Evolutionary conservation across 2,888 invertebrate genomes (phyloP).

Genomic region (Hypomecis atomaria): DNA sequence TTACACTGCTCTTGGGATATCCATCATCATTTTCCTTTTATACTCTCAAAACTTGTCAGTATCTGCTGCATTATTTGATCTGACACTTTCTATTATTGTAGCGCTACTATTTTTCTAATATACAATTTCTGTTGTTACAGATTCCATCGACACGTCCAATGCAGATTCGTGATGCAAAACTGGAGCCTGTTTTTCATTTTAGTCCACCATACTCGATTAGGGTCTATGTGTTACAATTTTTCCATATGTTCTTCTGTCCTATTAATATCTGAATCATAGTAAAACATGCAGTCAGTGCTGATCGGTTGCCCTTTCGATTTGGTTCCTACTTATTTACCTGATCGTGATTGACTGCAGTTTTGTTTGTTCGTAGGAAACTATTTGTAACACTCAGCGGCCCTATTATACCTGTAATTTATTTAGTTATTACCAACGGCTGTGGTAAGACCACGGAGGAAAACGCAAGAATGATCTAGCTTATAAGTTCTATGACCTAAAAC

Average conservation of each 20-base stretch:
- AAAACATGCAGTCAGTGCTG: slow-evolving; percentile 64
- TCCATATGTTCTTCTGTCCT: slow-evolving; percentile 48
- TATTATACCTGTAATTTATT: slow-evolving; percentile 45
- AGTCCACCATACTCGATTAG: slow-evolving; percentile 57
- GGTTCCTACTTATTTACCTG: slow-evolving; percentile 52
- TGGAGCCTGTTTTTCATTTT: slow-evolving; percentile 38
- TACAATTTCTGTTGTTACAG: slow-evolving; percentile 67
- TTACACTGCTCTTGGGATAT: slow-evolving; percentile 4
- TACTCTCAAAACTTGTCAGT: slow-evolving; percentile 1
- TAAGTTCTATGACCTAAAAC: slow-evolving; percentile 65
- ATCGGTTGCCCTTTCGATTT: slow-evolving; percentile 55
- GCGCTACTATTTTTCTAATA: slow-evolving; percentile 5
- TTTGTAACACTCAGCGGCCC: slow-evolving; percentile 58
- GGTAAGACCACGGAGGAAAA: slow-evolving; percentile 69
- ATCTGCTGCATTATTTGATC: not conserved
- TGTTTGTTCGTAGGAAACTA: slow-evolving; percentile 58
- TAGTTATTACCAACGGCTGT: slow-evolving; percentile 49
- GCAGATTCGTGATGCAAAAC: slow-evolving; percentile 46
- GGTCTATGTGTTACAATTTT: slow-evolving; percentile 61
- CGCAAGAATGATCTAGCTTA: slow-evolving; percentile 69
- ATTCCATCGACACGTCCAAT: slow-evolving; percentile 63
- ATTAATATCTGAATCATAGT: slow-evolving; percentile 52
- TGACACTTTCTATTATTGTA: slow-evolving; percentile 6
- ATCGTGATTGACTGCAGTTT: slow-evolving; percentile 69
- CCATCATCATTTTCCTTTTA: slow-evolving; percentile 10